These are phyloP conservation scores for Tautogolabrus adspersus DNA, from an alignment of 2,113 vertebrate species.

Conservation along the genomic window DNA sequence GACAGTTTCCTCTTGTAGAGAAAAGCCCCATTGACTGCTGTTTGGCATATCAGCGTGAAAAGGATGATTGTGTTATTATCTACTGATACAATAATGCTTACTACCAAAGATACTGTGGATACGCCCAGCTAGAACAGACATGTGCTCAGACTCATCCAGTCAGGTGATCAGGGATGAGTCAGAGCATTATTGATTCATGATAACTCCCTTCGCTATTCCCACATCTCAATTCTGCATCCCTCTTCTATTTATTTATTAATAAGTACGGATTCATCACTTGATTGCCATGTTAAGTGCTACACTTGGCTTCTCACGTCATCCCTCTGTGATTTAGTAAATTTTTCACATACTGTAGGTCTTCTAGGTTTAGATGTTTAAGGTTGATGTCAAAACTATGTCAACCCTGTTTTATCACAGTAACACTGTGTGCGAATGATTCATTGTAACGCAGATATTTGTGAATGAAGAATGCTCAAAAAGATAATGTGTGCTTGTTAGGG, in stretches of 20 bases:
- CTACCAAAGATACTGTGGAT: constrained; percentile 28
- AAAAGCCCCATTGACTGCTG: neutral
- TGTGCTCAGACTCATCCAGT: constrained; percentile 11
- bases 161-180: constrained; percentile 26
- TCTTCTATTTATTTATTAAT: constrained; percentile 22
- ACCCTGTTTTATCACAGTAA: constrained; percentile 30
- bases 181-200: constrained; percentile 29
- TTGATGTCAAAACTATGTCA: constrained; percentile 18
- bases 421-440: constrained; percentile 35
- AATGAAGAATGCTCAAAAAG: constrained; percentile 37
- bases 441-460: constrained; percentile 48
- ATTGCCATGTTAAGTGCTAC: constrained; percentile 55
- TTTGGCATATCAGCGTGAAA: constrained; percentile 48
- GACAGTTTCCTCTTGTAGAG: constrained; percentile 2
- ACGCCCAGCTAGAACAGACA: constrained; percentile 11
- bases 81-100: neutral
- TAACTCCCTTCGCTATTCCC: constrained; percentile 3
- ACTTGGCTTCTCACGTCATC: constrained; percentile 28
- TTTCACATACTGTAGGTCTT: constrained; percentile 10
- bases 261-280: constrained; percentile 17
- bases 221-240: constrained; percentile 8
- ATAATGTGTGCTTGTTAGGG: constrained; percentile 17
- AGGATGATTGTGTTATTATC: constrained; percentile 13
- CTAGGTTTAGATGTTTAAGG: constrained; percentile 12
- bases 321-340: constrained; percentile 38